Evolutionary conservation across 1,140 invertebrate genomes (phyloP).

Genomic region (Tetramorium simillimum): DNA sequence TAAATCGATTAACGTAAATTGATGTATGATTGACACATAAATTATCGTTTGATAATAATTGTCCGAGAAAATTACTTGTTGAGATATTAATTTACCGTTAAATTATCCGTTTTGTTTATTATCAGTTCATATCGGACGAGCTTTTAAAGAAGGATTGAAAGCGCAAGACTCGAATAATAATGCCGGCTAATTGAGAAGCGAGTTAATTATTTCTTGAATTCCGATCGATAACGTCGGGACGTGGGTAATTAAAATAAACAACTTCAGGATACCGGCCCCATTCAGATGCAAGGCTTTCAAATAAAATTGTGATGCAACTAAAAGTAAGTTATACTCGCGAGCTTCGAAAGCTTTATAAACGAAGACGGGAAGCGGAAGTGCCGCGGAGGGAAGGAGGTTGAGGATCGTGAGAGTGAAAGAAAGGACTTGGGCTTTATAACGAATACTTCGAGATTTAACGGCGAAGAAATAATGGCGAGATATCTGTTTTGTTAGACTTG

Average conservation of each 20-base stretch:
- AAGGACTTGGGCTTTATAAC: background rate
- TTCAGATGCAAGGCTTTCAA: background rate
- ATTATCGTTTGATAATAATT: background rate
- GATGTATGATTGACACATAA: background rate
- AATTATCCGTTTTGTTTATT: slow-evolving; percentile 24
- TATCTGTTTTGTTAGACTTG: background rate
- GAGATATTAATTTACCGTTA: slow-evolving; percentile 18
- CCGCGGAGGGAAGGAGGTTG: no score
- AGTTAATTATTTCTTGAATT: slow-evolving; percentile 43
- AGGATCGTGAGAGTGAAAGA: background rate
- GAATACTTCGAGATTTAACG: slow-evolving; percentile 19
- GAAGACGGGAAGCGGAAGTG: background rate
- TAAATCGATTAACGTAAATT: slow-evolving; percentile 21
- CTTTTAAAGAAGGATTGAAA: slow-evolving; percentile 12
- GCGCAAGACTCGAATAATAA: background rate
- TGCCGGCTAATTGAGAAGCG: slow-evolving; percentile 14
- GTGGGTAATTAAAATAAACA: slow-evolving; percentile 42
- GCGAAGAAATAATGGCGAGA: background rate
- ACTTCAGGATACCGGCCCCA: background rate
- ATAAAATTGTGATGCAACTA: slow-evolving; percentile 18
- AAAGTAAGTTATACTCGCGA: slow-evolving; percentile 28
- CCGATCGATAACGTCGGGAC: background rate
- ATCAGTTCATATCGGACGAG: background rate
- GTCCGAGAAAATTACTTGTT: slow-evolving; percentile 24
- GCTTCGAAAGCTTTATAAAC: slow-evolving; percentile 21